Conservation (phyloP, 2,888 invertebrate genomes). For the Lepidochitona cinerea region DNA sequence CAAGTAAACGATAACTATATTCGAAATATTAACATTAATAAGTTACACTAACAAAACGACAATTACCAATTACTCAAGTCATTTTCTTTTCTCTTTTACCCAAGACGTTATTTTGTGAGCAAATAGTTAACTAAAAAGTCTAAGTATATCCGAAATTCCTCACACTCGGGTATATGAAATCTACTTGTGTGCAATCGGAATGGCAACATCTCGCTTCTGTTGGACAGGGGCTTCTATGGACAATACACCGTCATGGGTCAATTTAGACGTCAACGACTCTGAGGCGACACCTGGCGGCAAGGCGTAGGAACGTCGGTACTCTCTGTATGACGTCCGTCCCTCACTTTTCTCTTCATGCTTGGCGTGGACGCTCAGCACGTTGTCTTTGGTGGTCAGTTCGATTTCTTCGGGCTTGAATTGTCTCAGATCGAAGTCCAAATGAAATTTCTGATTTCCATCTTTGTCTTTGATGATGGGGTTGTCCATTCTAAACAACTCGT, state of each 20-base stretch:
- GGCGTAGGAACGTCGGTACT: conserved; percentile 97
- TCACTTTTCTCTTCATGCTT: conserved; percentile 99
- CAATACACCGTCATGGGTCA: conserved; percentile 96
- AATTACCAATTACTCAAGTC: too few species aligned
- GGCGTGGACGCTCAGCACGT: conserved; percentile 92
- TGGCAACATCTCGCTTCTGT: background rate
- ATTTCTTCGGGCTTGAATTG: conserved; percentile 85
- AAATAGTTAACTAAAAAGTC: too few species aligned
- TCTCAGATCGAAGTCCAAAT: background rate
- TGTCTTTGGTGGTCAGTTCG: conserved; percentile 98
- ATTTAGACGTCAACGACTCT: conserved; percentile 93
- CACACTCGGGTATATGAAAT: too few species aligned
- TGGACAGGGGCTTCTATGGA: conserved; percentile 85
- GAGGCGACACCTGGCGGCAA: conserved; percentile 97
- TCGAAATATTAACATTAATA: too few species aligned
- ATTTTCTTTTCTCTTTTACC: too few species aligned
- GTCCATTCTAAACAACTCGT: background rate
- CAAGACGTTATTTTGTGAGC: too few species aligned
- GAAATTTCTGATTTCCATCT: background rate
- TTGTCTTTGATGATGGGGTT: background rate
- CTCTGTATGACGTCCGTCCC: conserved; percentile 96
- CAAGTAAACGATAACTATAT: too few species aligned
- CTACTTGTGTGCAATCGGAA: background rate
- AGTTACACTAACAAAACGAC: too few species aligned
- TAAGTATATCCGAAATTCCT: too few species aligned